phyloP scores from a whole-genome alignment of 2,113 vertebrate genomes.

The Cnemophilus loriae region DNA sequence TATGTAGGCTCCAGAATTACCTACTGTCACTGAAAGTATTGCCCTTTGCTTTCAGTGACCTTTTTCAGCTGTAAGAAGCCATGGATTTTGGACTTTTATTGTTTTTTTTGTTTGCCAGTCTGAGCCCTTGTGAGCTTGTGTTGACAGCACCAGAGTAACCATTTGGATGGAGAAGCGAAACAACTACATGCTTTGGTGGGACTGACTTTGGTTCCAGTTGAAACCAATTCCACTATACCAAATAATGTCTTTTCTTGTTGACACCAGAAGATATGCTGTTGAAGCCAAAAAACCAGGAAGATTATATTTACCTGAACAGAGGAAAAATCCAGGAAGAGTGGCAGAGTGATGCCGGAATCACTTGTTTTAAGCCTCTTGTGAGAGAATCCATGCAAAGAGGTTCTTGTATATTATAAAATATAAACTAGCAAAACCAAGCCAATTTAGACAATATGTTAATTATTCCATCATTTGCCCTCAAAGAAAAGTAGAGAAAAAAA shows the following conservation, averaged over 20 bases:
- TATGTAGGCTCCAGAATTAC: background rate
- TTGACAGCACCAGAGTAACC: background rate
- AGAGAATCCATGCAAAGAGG: background rate
- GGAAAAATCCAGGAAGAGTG: background rate
- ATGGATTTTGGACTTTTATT: background rate
- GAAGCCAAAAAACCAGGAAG: background rate
- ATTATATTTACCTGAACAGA: background rate
- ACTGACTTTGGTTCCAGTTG: background rate
- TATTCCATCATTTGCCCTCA: background rate
- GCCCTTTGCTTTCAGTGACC: background rate
- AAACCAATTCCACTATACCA: background rate
- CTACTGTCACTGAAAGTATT: background rate
- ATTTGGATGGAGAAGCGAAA: background rate
- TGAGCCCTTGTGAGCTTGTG: accelerated
- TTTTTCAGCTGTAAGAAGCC: background rate
- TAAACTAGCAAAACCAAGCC: background rate
- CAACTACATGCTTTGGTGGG: accelerated
- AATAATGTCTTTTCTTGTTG: background rate
- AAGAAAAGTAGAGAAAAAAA: accelerated
- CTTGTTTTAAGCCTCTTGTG: background rate
- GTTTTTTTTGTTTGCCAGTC: background rate
- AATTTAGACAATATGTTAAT: background rate
- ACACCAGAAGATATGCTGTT: background rate
- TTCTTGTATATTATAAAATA: background rate
- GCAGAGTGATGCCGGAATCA: background rate